These are phyloP conservation scores for Plutella xylostella DNA, from an alignment of 2,888 invertebrate species.

Conservation along the genomic window DNA sequence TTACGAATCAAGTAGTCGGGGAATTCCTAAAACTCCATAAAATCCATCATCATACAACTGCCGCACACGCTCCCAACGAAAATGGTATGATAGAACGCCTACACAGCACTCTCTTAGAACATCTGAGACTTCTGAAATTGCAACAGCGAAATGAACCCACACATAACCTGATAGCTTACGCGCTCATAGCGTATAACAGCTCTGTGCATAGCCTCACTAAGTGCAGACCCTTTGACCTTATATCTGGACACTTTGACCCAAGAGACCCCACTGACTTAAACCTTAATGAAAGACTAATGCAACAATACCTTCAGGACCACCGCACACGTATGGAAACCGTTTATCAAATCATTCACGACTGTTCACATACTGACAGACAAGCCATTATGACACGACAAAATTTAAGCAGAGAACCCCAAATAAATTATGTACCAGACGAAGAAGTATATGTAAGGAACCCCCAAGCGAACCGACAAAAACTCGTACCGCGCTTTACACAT, in stretches of 20 bases:
- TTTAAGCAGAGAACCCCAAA: background rate
- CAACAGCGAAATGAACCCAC: background rate
- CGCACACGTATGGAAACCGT: background rate
- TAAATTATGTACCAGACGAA: background rate
- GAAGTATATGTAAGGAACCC: background rate
- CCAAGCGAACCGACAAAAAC: background rate
- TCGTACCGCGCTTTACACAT: no score
- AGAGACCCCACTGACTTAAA: background rate
- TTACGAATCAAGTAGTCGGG: background rate
- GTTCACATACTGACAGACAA: background rate
- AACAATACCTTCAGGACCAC: background rate
- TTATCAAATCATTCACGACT: background rate
- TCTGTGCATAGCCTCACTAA: background rate
- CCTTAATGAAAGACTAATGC: background rate
- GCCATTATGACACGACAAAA: background rate
- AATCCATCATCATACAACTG: background rate
- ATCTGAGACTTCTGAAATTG: background rate
- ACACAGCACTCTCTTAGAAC: constrained; percentile 3
- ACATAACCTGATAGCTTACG: constrained; percentile 1
- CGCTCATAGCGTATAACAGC: background rate
- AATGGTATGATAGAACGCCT: constrained; percentile 2
- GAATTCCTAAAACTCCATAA: background rate
- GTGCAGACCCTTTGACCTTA: background rate
- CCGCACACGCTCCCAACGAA: background rate
- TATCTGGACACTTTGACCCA: background rate